Conservation (phyloP, 2,113 vertebrate genomes). For the Pygoscelis adeliae region DNA sequence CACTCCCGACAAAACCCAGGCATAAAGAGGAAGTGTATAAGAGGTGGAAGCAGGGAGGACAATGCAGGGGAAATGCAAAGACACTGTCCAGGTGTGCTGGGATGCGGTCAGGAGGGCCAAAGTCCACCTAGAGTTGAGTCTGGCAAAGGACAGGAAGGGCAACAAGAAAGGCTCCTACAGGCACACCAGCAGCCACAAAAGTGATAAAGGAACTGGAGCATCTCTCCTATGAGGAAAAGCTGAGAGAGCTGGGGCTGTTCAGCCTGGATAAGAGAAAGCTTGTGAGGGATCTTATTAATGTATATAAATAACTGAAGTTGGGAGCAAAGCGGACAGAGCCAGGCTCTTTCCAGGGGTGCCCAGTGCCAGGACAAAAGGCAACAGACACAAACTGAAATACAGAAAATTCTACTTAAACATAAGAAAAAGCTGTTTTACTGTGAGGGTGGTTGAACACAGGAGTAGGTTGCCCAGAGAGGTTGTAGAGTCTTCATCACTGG, state of each 20-base stretch:
- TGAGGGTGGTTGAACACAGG: not conserved
- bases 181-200: not conserved
- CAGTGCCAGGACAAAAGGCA: not conserved
- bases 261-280: not conserved
- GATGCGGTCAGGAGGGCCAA: not conserved
- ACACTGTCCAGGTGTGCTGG: not conserved
- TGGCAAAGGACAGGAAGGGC: not conserved
- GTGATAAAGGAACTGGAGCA: not conserved
- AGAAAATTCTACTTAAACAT: not conserved
- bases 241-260: not conserved
- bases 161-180: not conserved
- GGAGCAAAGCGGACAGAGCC: not conserved
- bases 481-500: not conserved
- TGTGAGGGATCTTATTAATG: not conserved
- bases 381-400: not conserved
- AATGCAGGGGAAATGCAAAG: not conserved
- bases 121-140: not conserved
- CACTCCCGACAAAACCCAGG: not conserved
- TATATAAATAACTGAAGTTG: not conserved
- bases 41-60: not conserved
- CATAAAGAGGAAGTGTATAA: not conserved
- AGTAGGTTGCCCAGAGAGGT: not conserved
- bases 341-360: not conserved
- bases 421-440: not conserved
- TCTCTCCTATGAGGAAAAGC: not conserved